Evolutionary conservation across 2,888 invertebrate genomes (phyloP), one percentile per base, ranked within the genome.

Genomic region (Caenorhabditis panamensis): DNA sequence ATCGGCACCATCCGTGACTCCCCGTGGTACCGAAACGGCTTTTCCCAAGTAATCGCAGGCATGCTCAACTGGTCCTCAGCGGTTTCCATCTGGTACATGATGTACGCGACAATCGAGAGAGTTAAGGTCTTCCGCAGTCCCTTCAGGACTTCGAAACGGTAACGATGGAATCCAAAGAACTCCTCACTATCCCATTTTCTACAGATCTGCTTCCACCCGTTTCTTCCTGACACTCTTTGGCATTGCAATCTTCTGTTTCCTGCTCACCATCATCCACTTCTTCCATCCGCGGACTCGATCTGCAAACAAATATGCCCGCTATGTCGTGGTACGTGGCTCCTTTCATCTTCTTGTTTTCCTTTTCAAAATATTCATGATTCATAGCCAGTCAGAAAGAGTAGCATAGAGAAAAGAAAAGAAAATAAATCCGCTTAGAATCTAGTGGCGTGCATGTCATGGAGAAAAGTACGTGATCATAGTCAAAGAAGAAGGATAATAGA

Each of bases 101-200:
- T 86, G 63, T 86, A 86, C 69, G 86, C 86, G 16, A 87, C 87
- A 24, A 82, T 86, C 63, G 87, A 87, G 53, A 67, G 87, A 13
- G 86, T 87, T 11, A 84, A 84, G 53, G 86, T 86, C 3, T 82
- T 85, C 58, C 71, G 82, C 44, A 82, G 82, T 28, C 85, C 84
- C 0, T 85, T 85, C 28, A 47, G 77, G 26, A 77, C 80, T 0
- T 83, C 82, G 1, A 83, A 76, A 37, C 47, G 79, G 58, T 63
- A 11, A 6, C n/a, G n/a, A n/a, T n/a, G n/a, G n/a, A n/a, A n/a
- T n/a, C n/a, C n/a, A n/a, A n/a, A n/a, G n/a, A 1, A 41, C 3
- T 47, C 22, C 6, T n/a, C 16, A 5, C 37, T 9, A 9, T 36
- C 16, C 37, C 8, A 20, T 6, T 41, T 37, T 56, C 75, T 71